phyloP scores from a whole-genome alignment of 2,797 vertebrate species.

The Gobio occitaniae region DNA sequence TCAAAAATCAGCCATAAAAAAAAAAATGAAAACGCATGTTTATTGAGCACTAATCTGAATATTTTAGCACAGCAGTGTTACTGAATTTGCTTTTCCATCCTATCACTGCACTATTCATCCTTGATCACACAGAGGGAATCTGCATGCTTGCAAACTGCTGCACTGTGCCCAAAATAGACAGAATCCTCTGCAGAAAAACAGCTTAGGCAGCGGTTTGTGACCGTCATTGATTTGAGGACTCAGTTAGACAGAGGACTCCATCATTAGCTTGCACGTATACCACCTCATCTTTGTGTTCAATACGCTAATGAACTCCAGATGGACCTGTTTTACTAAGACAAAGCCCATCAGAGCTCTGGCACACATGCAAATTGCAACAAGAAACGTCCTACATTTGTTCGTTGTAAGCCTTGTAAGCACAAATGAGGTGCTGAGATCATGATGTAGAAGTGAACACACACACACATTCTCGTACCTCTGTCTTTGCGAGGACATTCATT shows the following conservation, averaged over 20 bases:
- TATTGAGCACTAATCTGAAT: not conserved
- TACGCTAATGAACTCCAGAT: constrained; percentile 34
- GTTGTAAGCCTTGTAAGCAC: not conserved
- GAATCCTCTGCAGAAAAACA: constrained; percentile 17
- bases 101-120: not conserved
- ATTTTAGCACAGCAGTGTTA: not conserved
- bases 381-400: not conserved
- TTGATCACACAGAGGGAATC: not conserved
- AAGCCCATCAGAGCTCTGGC: constrained; percentile 18
- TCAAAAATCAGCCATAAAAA: not conserved
- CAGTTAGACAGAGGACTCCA: constrained; percentile 35
- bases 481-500: too few relatives aligned
- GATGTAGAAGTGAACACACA: not conserved
- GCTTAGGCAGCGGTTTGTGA: constrained; percentile 39
- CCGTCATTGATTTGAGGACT: constrained; percentile 46
- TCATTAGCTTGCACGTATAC: not conserved
- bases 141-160: constrained; percentile 32
- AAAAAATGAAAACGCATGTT: not conserved
- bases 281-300: constrained; percentile 8
- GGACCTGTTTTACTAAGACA: constrained; percentile 2
- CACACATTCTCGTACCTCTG: not conserved
- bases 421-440: constrained; percentile 12
- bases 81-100: not conserved
- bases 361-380: not conserved
- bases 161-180: constrained; percentile 35